A percentile compares a stretch with the other conserved stretches of the same genome.
These are phyloP conservation scores for Drosophila serrata DNA, from an alignment of 1,140 invertebrate species.

Conservation along the genomic window DNA sequence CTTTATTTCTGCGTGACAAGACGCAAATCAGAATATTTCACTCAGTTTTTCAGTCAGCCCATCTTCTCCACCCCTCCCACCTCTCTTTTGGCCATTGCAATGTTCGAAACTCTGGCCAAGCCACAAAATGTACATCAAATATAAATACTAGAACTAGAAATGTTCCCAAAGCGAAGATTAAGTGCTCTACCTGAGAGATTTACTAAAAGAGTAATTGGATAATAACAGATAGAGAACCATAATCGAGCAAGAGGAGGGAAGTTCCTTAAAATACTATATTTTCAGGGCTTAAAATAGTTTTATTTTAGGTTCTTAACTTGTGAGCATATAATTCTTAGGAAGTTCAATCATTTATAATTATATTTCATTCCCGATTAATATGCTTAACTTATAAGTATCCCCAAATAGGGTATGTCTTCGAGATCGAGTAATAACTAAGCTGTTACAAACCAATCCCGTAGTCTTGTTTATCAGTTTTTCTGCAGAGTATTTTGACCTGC, in stretches of 20 bases:
- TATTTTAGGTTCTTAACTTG: neutral
- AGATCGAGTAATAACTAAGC: fast-evolving
- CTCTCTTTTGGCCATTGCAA: conserved; percentile 6
- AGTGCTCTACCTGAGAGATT: conserved; percentile 10
- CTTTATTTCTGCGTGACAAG: conserved; percentile 70
- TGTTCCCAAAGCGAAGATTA: conserved; percentile 3
- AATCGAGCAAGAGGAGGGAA: neutral
- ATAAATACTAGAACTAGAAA: conserved; percentile 39
- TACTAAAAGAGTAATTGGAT: too few species aligned
- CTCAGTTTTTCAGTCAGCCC: conserved; percentile 10
- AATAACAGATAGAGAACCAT: neutral
- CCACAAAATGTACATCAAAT: conserved; percentile 50
- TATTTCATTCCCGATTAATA: too few species aligned
- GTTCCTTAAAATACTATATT: too few species aligned
- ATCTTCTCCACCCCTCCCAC: too few species aligned
- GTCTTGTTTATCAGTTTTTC: neutral
- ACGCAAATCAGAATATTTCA: conserved; percentile 61
- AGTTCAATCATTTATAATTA: too few species aligned
- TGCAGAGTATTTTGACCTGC: conserved; percentile 23
- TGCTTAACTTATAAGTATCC: neutral
- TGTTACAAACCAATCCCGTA: neutral
- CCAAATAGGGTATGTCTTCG: neutral
- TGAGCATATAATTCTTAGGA: too few species aligned
- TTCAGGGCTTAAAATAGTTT: neutral
- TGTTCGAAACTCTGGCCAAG: conserved; percentile 19